Percentiles rank a stretch among this genome's conserved stretches.
Conservation (phyloP, 2,113 vertebrate genomes). For the Chionodraco myersi region DNA sequence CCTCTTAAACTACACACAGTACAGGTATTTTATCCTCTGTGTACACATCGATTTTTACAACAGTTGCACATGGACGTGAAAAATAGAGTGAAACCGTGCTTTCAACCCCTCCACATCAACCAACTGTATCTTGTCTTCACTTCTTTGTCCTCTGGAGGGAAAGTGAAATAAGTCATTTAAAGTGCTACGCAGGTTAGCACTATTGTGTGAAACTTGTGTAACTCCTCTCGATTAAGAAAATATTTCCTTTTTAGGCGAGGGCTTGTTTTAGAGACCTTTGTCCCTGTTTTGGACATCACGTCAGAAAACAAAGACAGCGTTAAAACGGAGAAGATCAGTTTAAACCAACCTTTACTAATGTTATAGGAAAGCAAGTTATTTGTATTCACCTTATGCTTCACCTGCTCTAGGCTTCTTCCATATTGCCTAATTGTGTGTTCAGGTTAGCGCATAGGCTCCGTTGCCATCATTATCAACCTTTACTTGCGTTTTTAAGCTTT, state of each 20-base stretch:
- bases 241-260: slow-evolving; percentile 12
- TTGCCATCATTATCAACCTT: too few species aligned
- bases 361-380: background rate
- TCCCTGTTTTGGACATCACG: background rate
- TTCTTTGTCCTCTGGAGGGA: slow-evolving; percentile 11
- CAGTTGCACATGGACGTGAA: slow-evolving; percentile 29
- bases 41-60: slow-evolving; percentile 35
- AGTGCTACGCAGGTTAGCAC: slow-evolving; percentile 18
- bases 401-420: too few species aligned
- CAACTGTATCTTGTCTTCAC: slow-evolving; percentile 12
- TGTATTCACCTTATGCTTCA: too few species aligned
- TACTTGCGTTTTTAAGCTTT: too few species aligned
- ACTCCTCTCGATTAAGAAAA: slow-evolving; percentile 21
- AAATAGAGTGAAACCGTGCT: slow-evolving; percentile 12
- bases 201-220: slow-evolving; percentile 4
- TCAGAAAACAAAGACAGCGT: background rate
- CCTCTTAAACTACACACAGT: slow-evolving; percentile 45
- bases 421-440: too few species aligned
- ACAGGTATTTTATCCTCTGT: slow-evolving; percentile 45
- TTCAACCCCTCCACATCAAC: background rate
- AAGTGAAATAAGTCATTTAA: slow-evolving; percentile 15
- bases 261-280: slow-evolving; percentile 15
- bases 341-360: background rate
- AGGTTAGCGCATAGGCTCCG: too few species aligned
- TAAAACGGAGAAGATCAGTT: background rate